Base-by-base conservation (phyloP, 2,888 invertebrate genomes). In the Andrena haemorrhoa region DNA sequence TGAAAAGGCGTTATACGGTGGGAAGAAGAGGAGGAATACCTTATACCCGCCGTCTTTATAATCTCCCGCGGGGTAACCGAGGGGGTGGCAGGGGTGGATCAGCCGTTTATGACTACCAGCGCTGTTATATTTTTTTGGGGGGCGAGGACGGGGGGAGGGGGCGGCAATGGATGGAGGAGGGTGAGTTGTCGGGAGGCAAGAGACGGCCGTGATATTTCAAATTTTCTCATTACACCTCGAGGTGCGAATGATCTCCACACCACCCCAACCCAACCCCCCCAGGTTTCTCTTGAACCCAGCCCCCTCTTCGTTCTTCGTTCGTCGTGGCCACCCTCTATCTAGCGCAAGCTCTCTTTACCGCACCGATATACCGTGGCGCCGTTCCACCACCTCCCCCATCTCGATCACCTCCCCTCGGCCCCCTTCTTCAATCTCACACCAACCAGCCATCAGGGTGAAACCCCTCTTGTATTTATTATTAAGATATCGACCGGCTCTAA, bases 391-490 rank as follows among this genome's bases (percentile, higher is more conserved):
- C 68, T 76, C 75, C 73, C 70, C 89, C 89, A 91, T 64, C 58
- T 75, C 90, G 91, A 91, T 91, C 91, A 88, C 89, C 87, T 82
- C 89, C 87, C 84, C 85, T 83, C 87, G 89, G 81, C 83, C 86
- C 83, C 87, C 84, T 88, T 91, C 90, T 92, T 92, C 91, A 93
- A 93, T 93, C 93, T 93, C 91, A 91, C 92, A 91, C 92, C 92
- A 91, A 92, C 86, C 91, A 92, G 89, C 92, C 91, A 92, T 92
- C 93, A 89, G 90, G 88, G 86, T 84, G 89, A 90, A 41, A 91
- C 91, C 92, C 93, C 92, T 92, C 92, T 90, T 90, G 92, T 93
- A 93, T 93, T 93, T 93, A 93, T 93, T 93, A 93, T 94, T 93
- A 93, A 93, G 93, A 93, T 93, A 94, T 94, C 93, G 93, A 94